Evolutionary conservation across 2,113 vertebrate genomes (phyloP), one percentile per base, ranked within the genome.

Genomic region (Ciconia stormi): DNA sequence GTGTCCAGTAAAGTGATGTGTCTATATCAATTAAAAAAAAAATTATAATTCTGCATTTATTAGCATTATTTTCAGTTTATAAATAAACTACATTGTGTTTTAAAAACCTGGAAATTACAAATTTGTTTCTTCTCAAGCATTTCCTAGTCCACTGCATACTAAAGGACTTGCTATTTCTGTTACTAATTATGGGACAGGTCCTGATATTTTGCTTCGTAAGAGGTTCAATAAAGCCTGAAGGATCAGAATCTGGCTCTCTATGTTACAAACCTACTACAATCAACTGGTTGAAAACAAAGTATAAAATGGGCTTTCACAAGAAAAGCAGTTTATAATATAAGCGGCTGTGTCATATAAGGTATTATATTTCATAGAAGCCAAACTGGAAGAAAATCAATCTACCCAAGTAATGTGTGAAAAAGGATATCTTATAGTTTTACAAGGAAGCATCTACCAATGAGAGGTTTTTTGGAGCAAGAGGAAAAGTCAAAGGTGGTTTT

Each of bases 11-110:
- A 44, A 93, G 13, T 20, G 34, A 63, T 42, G 15, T 44, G 25
- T 87, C 69, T 36, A 1, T 40, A 78, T 88, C 2, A 11, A 15
- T 29, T 18, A 6, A 66, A 42, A 63, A 50, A 56, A 36, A 42
- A 11, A 17, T 58, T 50, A 9, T 27, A 49, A 59, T 61, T 77
- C 16, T 94, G 56, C 7, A 10, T 91, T 91, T 78, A 36, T 40
- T 87, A 56, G 34, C 32, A 55, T 94, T 96, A 89, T 56, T 97
- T 96, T 84, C 9, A 49, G 29, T 95, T 74, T 86, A n/a, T 53
- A 44, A 71, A 38, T 30, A 80, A 72, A 76, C 9, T 79, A 49
- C 5, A 23, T 3, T 16, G 7, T 66, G 12, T 44, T 91, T 90
- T 65, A 40, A 56, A 90, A 82, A 20, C 2, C 14, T 55, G 8